Evolutionary conservation across 2,113 vertebrate species (phyloP).

Genomic region (Erythrocercus mccallii): DNA sequence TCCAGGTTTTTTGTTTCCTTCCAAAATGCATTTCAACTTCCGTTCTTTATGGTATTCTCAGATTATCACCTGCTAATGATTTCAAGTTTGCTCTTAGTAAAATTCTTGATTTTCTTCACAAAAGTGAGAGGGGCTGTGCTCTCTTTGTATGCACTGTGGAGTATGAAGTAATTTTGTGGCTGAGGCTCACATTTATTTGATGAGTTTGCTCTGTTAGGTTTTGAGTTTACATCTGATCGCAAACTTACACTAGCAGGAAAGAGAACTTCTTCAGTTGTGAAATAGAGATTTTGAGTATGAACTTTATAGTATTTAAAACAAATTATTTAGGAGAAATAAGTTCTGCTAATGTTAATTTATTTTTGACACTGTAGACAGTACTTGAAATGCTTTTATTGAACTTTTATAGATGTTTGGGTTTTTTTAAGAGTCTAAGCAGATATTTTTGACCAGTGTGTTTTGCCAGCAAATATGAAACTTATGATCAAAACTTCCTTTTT

Average conservation of each 20-base stretch:
- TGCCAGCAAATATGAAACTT: neutral
- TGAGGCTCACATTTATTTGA: neutral
- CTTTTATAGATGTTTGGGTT: neutral
- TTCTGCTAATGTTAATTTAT: neutral
- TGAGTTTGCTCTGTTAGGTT: neutral
- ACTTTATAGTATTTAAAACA: neutral
- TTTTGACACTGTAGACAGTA: neutral
- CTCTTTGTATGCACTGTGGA: neutral
- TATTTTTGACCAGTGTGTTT: neutral
- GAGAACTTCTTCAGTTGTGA: neutral
- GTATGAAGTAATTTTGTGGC: neutral
- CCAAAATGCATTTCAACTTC: neutral
- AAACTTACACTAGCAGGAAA: neutral
- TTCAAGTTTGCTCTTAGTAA: neutral
- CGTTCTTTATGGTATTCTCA: neutral
- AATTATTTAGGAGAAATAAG: neutral
- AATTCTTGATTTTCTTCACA: neutral
- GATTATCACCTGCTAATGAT: neutral
- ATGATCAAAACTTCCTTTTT: neutral
- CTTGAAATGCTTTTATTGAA: neutral
- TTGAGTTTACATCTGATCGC: neutral
- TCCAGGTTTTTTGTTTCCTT: neutral
- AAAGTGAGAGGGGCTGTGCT: neutral
- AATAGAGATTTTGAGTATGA: neutral
- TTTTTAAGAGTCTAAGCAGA: neutral